A percentile compares a stretch with the other conserved stretches of the same genome.
Evolutionary conservation across 2,797 vertebrate genomes (phyloP).

Genomic region (Centropyge bicolor): DNA sequence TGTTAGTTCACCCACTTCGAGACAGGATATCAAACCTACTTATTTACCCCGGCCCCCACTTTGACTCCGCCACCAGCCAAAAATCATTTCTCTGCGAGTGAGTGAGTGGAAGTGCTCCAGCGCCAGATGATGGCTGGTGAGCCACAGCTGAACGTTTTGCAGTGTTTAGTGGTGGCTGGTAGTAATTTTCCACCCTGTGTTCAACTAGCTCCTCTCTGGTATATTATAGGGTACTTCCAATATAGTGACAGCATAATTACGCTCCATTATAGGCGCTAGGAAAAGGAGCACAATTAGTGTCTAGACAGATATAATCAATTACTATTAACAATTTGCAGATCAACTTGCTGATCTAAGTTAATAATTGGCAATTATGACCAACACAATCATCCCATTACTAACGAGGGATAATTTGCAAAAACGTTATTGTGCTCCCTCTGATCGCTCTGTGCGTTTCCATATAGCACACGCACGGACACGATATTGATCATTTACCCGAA

Average conservation of each 20-base stretch:
- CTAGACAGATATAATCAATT: constrained; percentile 75
- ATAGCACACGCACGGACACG: constrained; percentile 17
- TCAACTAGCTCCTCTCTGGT: constrained; percentile 50
- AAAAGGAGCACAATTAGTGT: constrained; percentile 73
- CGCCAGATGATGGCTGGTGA: constrained; percentile 40
- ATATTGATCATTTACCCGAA: constrained; percentile 61
- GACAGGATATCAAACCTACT: constrained; percentile 41
- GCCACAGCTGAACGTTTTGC: constrained; percentile 33
- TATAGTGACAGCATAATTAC: constrained; percentile 74
- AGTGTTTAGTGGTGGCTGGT: constrained; percentile 49
- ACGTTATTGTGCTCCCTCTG: constrained; percentile 36
- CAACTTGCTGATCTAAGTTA: constrained; percentile 71
- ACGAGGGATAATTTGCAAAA: constrained; percentile 57
- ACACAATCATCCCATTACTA: constrained; percentile 72
- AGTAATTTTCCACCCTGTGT: constrained; percentile 63
- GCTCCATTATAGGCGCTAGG: constrained; percentile 63
- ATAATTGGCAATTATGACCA: constrained; percentile 77
- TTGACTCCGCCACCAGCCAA: constrained; percentile 30
- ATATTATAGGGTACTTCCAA: constrained; percentile 66
- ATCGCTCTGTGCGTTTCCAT: constrained; percentile 39
- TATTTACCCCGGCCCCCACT: constrained; percentile 46
- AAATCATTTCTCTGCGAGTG: constrained; percentile 23
- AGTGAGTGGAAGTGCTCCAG: constrained; percentile 36
- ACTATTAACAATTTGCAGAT: constrained; percentile 75
- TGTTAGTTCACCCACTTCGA: constrained; percentile 52